Base-by-base conservation (phyloP, 2,113 vertebrate genomes). In the Fukomys damarensis region DNA sequence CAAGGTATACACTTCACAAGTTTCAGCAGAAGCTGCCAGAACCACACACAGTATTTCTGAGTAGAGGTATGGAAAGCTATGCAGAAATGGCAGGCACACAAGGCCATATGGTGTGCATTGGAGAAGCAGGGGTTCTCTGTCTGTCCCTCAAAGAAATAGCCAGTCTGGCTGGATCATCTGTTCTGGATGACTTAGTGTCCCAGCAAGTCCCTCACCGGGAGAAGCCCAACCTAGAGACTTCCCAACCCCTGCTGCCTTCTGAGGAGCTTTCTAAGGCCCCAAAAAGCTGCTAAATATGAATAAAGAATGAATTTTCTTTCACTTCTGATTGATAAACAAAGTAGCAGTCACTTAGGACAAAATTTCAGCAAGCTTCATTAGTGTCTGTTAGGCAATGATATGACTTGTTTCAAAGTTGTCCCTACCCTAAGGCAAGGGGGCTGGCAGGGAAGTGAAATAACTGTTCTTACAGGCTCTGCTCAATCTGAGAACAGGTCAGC, bases 271-370 rank as follows among this genome's bases (percentile, higher is more conserved):
- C 52, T 63, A 26, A 46, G 32, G 80, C 24, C 77, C 54, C 41
- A 12, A 4, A 11, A 56, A 90, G 54, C 58, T 87, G 52, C 17
- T 26, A 30, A 58, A 17, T 9, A n/a, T 56, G n/a, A 49, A 32
- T 22, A 7, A 56, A 46, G 56, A 35, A 41, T 41, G 46, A 7
- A 14, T 90, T 92, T 86, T 90, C 93, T 91, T 91, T 58, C 63
- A 90, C 61, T 89, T 94, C 82, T 89, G 52, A 94, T 32, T 63
- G 56, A 59, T 76, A 83, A 86, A 38, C 65, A 38, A 81, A 26
- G 38, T 52, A 89, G 38, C 38, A 59, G 46, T 89, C 54, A 95
- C 89, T 96, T 43, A 65, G 79, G 26, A 86, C 58, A 61, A 87
- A 11, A 91, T 66, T 92, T 94, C 54, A 86, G 30, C 32, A n/a